A percentile compares a stretch with the other conserved stretches of the same genome.
These are phyloP conservation scores for Enteromius viviparus DNA, from an alignment of 2,797 vertebrate species.

Conservation along the genomic window DNA sequence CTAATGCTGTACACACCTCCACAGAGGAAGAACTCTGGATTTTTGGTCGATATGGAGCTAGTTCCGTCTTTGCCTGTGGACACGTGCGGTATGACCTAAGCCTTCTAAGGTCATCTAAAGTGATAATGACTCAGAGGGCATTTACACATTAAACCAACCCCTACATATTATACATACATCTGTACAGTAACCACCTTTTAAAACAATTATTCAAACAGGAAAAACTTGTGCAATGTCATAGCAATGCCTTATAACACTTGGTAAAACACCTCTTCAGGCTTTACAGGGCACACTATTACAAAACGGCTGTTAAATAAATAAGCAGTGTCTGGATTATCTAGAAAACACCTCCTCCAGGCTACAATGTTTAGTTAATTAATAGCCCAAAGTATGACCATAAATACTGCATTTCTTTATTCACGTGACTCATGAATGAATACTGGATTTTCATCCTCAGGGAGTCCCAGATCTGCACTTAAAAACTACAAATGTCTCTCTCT, in stretches of 20 bases:
- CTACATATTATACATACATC: not conserved
- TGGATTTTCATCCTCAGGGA: not conserved
- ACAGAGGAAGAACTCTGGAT: not conserved
- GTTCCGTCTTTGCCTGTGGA: not conserved
- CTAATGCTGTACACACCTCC: not conserved
- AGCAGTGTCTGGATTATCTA: not conserved
- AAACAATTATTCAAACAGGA: not conserved
- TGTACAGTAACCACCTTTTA: conserved; percentile 7
- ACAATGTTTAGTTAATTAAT: conserved; percentile 26
- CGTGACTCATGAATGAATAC: conserved; percentile 27
- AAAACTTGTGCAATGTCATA: not conserved
- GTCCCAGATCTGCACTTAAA: not conserved
- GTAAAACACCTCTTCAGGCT: not conserved
- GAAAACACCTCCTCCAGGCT: conserved; percentile 10
- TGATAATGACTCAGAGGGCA: not conserved
- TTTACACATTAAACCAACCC: conserved; percentile 21
- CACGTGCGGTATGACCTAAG: not conserved
- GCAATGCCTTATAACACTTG: not conserved
- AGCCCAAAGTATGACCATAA: conserved; percentile 27
- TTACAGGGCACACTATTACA: not conserved
- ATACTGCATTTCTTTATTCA: not conserved
- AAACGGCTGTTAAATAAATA: not conserved
- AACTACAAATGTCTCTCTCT: not conserved
- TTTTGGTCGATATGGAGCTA: not conserved
- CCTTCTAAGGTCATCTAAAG: not conserved